Conservation (phyloP, 2,113 vertebrate genomes). For the Spea multiplicata region DNA sequence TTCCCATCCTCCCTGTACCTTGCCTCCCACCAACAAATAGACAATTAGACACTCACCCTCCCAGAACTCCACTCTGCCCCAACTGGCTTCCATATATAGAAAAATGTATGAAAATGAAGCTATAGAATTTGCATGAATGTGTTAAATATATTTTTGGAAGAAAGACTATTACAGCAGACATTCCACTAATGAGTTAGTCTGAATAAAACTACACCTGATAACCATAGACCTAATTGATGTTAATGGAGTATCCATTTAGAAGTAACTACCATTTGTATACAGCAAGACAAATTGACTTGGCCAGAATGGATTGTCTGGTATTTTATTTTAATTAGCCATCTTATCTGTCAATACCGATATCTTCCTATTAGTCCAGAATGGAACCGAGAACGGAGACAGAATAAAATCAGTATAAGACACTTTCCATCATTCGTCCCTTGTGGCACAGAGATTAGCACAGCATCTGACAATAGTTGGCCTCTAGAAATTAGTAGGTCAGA, state of each 20-base stretch:
- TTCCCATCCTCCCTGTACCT: too few relatives aligned
- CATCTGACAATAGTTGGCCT: slow-evolving; percentile 7
- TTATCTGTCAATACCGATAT: slow-evolving; percentile 39
- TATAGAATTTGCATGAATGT: too few relatives aligned
- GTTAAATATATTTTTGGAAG: too few relatives aligned
- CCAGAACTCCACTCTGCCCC: too few relatives aligned
- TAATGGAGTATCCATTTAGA: slow-evolving; percentile 14
- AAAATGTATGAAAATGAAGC: too few relatives aligned
- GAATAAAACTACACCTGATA: slow-evolving; percentile 8
- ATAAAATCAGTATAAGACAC: neutral
- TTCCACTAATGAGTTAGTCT: slow-evolving; percentile 3
- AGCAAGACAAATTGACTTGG: slow-evolving; percentile 12
- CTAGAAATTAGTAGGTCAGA: slow-evolving; percentile 30
- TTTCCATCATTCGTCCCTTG: slow-evolving; percentile 9
- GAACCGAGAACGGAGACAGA: neutral
- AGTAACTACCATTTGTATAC: slow-evolving; percentile 12
- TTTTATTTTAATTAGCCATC: slow-evolving; percentile 43
- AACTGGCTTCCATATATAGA: too few relatives aligned
- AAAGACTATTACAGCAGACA: too few relatives aligned
- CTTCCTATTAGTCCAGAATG: neutral
- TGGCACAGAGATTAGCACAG: slow-evolving; percentile 22
- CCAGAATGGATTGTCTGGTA: slow-evolving; percentile 1
- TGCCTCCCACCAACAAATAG: too few relatives aligned
- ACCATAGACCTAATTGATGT: neutral
- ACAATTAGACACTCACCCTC: too few relatives aligned